Percentiles rank a stretch among this genome's conserved stretches.
Evolutionary conservation across 2,113 vertebrate species (phyloP).

Genomic region (Sturnus vulgaris): DNA sequence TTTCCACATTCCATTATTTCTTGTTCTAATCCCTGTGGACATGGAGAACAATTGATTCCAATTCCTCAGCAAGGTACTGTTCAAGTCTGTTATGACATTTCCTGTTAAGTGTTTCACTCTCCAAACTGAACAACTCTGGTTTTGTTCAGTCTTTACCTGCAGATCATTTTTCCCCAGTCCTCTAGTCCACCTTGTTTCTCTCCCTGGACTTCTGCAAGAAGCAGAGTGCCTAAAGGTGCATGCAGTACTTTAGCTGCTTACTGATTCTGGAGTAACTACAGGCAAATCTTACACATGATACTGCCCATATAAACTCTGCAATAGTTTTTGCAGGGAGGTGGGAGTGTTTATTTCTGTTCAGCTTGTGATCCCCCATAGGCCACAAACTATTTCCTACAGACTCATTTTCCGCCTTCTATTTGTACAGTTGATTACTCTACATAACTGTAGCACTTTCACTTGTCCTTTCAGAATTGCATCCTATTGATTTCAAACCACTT

Average conservation of each 20-base stretch:
- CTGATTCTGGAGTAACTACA: not conserved
- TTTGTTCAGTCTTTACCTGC: constrained; percentile 13
- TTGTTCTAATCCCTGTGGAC: constrained; percentile 12
- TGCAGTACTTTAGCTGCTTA: not conserved
- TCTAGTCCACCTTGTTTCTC: not conserved
- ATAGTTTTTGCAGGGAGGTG: not conserved
- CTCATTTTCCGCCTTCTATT: constrained; percentile 23
- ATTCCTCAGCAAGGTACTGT: constrained; percentile 4
- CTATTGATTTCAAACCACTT: constrained; percentile 35
- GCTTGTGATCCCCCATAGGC: not conserved
- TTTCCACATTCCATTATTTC: constrained; percentile 33
- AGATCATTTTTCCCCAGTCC: not conserved
- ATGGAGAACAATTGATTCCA: not conserved
- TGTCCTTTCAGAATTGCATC: constrained; percentile 26
- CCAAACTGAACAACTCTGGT: not conserved
- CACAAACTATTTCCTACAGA: not conserved
- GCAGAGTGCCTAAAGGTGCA: not conserved
- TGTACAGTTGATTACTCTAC: constrained; percentile 29
- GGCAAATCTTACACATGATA: not conserved
- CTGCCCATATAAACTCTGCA: not conserved
- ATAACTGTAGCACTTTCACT: constrained; percentile 2
- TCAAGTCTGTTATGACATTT: constrained; percentile 24
- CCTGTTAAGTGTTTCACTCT: not conserved
- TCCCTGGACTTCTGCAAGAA: not conserved
- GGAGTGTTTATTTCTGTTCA: not conserved